Evolutionary conservation across 2,797 vertebrate genomes (phyloP).

Genomic region (Chaetophractus vellerosus): DNA sequence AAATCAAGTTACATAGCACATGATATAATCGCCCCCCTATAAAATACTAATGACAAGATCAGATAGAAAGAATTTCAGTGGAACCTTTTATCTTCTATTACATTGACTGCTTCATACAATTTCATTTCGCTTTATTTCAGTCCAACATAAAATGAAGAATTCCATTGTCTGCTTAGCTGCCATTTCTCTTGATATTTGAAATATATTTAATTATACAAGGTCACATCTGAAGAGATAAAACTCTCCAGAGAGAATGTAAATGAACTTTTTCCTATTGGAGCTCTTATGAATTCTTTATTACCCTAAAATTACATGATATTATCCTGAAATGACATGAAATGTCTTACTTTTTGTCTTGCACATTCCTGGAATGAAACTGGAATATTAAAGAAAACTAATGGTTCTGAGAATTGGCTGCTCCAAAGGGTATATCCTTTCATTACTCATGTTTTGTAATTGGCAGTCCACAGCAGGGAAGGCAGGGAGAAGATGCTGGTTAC

Average conservation of each 20-base stretch:
- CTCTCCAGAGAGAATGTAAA: slow-evolving; percentile 91
- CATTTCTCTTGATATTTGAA: slow-evolving; percentile 91
- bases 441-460: slow-evolving; percentile 86
- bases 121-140: slow-evolving; percentile 89
- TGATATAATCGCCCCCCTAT: slow-evolving; percentile 80
- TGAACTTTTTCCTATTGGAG: slow-evolving; percentile 91
- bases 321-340: slow-evolving; percentile 91
- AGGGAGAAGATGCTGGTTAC: slow-evolving; percentile 81
- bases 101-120: slow-evolving; percentile 90
- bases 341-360: slow-evolving; percentile 90
- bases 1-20: slow-evolving; percentile 82
- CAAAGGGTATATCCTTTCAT: slow-evolving; percentile 84
- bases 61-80: slow-evolving; percentile 87
- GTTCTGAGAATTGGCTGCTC: slow-evolving; percentile 89
- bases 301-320: slow-evolving; percentile 90
- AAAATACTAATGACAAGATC: slow-evolving; percentile 87
- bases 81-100: slow-evolving; percentile 90
- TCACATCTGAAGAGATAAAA: slow-evolving; percentile 91
- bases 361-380: slow-evolving; percentile 89
- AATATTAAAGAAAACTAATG: slow-evolving; percentile 90
- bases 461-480: slow-evolving; percentile 83
- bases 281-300: slow-evolving; percentile 93
- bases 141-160: slow-evolving; percentile 89
- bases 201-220: slow-evolving; percentile 93
- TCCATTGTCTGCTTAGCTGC: slow-evolving; percentile 89